Base-by-base conservation (phyloP, 1,140 invertebrate species). In the Dufourea novaeangliae region DNA sequence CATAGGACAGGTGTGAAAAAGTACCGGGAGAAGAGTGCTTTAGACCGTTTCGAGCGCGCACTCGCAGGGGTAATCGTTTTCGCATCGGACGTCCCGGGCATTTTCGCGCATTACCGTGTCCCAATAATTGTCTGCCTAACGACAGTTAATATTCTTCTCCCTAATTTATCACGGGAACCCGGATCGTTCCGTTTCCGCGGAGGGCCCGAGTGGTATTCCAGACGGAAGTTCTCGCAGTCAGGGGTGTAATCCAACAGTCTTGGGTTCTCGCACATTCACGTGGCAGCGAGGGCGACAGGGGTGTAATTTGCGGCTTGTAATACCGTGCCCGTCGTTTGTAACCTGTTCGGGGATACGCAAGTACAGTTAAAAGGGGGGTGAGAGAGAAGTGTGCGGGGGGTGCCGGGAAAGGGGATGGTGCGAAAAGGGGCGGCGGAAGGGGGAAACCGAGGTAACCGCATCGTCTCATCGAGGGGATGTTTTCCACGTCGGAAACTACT, bases 231-330 rank as follows among this genome's bases (percentile, higher is more conserved):
- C 54, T 62, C 52, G 57, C 57, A 78, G 67, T 57, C 46, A 62
- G 62, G 57, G 75, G 79, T 66, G 56, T 85, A 84, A 85, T 85
- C 82, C 74, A 72, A 34, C 79, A 76, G 74, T 59, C 50, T 71
- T 75, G 70, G 75, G n/a, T n/a, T 56, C 67, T 78, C 62, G 68
- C 83, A 75, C 64, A 82, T 84, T 84, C 80, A 66, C 79, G 64
- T 74, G 77, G 82, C 79, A 64, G 82, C 34, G 12, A 41, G 54
- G 17, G 41, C 44, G 50, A 17, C 11, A 29, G 66, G 52, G 73
- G 82, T 83, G 79, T 86, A 86, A 86, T 86, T 86, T 86, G 85
- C 84, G 85, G 85, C 73, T 86, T 86, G 85, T 86, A 86, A 86
- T 86, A 86, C 84, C 82, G 69, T 72, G 79, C 72, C 56, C 75